These are phyloP conservation scores for Bambusicola thoracicus DNA, from an alignment of 2,113 vertebrate species.

Conservation along the genomic window DNA sequence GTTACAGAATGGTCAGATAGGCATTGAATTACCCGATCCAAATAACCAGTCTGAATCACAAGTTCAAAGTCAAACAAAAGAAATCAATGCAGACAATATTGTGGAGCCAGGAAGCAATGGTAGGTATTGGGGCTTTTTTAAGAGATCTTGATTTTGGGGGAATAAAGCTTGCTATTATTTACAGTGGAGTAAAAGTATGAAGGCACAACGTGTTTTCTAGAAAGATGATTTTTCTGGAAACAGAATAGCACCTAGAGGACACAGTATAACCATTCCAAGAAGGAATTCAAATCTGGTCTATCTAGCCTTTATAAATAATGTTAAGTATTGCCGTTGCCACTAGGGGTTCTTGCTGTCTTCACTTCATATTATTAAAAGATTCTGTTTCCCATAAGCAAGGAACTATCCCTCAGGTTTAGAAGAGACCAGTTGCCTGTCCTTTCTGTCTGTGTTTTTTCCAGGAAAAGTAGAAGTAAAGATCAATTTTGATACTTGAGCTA, in stretches of 20 bases:
- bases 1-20: constrained; percentile 74
- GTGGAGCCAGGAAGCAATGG: constrained; percentile 52
- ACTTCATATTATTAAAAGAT: background rate
- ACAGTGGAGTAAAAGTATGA: background rate
- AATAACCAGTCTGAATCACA: constrained; percentile 53
- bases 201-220: background rate
- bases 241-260: background rate
- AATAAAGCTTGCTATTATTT: background rate
- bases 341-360: background rate
- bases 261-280: background rate
- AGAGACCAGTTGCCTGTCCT: background rate
- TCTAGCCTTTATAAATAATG: background rate
- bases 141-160: background rate
- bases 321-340: background rate
- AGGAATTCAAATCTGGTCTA: background rate
- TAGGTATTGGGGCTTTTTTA: constrained; percentile 5
- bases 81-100: constrained; percentile 50
- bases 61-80: constrained; percentile 70
- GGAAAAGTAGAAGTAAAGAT: background rate
- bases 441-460: background rate
- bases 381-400: background rate
- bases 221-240: background rate
- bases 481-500: background rate
- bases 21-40: constrained; percentile 63
- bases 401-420: background rate